A percentile compares a stretch with the other conserved stretches of the same genome.
Evolutionary conservation across 2,797 vertebrate genomes (phyloP).

Genomic region (Myotis findleyi): DNA sequence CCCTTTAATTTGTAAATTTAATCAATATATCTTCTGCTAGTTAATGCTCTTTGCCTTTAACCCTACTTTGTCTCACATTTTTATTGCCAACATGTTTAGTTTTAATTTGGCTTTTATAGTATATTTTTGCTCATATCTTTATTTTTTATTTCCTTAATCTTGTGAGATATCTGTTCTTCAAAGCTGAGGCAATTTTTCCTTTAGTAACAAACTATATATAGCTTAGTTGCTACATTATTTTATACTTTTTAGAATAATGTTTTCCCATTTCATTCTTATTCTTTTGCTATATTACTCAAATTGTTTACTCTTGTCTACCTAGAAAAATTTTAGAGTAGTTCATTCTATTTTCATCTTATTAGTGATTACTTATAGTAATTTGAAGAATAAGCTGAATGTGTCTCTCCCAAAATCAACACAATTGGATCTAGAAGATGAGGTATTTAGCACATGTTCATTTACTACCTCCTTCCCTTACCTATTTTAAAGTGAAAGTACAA

Average conservation of each 20-base stretch:
- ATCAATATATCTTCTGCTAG: neutral
- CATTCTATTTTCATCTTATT: conserved; percentile 26
- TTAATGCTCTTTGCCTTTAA: neutral
- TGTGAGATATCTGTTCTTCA: neutral
- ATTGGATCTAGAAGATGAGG: neutral
- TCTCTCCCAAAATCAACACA: neutral
- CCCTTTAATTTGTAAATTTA: conserved; percentile 5
- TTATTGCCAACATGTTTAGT: neutral
- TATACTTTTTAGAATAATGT: neutral
- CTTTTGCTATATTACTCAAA: neutral
- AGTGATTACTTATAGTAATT: neutral
- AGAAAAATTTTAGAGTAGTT: neutral
- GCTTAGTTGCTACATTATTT: neutral
- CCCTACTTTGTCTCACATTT: neutral
- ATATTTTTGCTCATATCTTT: neutral
- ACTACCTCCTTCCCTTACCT: neutral
- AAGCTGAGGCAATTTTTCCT: neutral
- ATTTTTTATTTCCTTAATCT: neutral
- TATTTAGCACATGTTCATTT: neutral
- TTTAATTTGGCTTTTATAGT: neutral
- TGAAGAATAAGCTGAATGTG: neutral
- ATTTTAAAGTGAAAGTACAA: conserved; percentile 32
- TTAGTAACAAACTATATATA: neutral
- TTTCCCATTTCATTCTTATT: neutral
- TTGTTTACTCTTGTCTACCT: neutral